Evolutionary conservation across 2,888 invertebrate species (phyloP).

Genomic region (Drosophila bunnanda): DNA sequence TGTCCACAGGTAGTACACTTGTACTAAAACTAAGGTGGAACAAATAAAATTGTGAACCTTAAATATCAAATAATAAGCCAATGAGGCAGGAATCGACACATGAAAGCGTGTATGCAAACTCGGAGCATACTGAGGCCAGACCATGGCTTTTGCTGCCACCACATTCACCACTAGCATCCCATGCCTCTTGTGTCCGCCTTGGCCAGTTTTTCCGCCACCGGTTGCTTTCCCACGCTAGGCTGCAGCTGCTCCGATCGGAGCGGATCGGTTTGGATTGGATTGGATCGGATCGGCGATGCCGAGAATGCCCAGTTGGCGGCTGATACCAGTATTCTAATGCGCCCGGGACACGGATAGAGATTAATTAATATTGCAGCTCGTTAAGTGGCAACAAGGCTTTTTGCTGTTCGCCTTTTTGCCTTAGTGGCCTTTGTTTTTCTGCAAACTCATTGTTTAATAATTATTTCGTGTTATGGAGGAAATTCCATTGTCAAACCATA

Average conservation of each 20-base stretch:
- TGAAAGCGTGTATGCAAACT: constrained; percentile 14
- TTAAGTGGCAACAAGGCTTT: constrained; percentile 12
- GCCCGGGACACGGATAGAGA: constrained; percentile 44
- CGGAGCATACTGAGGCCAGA: background rate
- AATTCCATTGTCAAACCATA: constrained; percentile 10
- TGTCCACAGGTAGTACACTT: constrained; percentile 25
- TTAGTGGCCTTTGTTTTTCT: constrained; percentile 13
- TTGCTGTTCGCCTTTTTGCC: background rate
- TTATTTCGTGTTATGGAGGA: constrained; percentile 19
- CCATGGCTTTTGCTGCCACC: constrained; percentile 18
- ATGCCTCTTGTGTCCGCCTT: constrained; percentile 29
- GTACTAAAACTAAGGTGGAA: constrained; percentile 6
- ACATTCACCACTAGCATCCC: constrained; percentile 28
- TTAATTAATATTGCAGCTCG: constrained; percentile 64
- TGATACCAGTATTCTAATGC: constrained; percentile 65
- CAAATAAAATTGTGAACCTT: constrained; percentile 22
- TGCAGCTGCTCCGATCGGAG: constrained; percentile 41
- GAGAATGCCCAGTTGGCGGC: constrained; percentile 57
- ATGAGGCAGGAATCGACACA: constrained; percentile 30
- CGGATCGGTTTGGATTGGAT: constrained; percentile 13
- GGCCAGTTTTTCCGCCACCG: constrained; percentile 35
- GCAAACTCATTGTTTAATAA: constrained; percentile 36
- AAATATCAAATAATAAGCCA: constrained; percentile 36
- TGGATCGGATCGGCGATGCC: constrained; percentile 25
- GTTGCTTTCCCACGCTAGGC: constrained; percentile 47